A percentile compares a stretch with the other conserved stretches of the same genome.
These are phyloP conservation scores for Vanessa tameamea DNA, from an alignment of 1,140 invertebrate genomes.

Conservation along the genomic window DNA sequence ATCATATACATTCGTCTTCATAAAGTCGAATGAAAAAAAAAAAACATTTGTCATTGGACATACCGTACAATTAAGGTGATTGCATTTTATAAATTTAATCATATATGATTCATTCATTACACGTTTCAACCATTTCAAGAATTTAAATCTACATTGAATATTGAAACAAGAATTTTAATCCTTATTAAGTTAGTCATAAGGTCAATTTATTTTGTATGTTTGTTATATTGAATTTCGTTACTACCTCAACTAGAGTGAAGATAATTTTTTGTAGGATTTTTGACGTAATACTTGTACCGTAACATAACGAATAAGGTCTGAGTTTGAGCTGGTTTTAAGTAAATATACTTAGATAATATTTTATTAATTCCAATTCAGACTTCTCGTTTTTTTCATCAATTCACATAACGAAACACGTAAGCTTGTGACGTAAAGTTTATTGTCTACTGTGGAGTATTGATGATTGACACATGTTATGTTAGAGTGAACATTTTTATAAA, in stretches of 20 bases:
- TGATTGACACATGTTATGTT: too few species aligned
- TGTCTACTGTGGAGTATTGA: not conserved
- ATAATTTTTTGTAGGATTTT: conserved; percentile 6
- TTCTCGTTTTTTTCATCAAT: not conserved
- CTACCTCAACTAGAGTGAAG: not conserved
- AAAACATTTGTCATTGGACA: not conserved
- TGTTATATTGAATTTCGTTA: not conserved
- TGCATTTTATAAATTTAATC: not conserved
- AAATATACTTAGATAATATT: conserved; percentile 11
- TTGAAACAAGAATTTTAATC: not conserved
- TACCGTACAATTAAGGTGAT: not conserved
- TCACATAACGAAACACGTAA: conserved; percentile 5
- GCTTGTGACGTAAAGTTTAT: conserved; percentile 13
- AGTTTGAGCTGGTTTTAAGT: conserved; percentile 11
- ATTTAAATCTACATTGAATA: not conserved
- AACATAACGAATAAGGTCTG: not conserved
- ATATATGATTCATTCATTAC: conserved; percentile 13
- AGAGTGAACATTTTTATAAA: too few species aligned
- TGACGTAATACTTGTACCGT: conserved; percentile 4
- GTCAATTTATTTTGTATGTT: not conserved
- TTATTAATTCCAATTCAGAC: conserved; percentile 5
- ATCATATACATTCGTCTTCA: not conserved
- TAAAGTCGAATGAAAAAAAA: not conserved
- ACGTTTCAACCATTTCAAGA: conserved; percentile 1
- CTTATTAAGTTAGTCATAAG: not conserved